Evolutionary conservation across 2,888 invertebrate genomes (phyloP).

Genomic region (Acronicta psi): DNA sequence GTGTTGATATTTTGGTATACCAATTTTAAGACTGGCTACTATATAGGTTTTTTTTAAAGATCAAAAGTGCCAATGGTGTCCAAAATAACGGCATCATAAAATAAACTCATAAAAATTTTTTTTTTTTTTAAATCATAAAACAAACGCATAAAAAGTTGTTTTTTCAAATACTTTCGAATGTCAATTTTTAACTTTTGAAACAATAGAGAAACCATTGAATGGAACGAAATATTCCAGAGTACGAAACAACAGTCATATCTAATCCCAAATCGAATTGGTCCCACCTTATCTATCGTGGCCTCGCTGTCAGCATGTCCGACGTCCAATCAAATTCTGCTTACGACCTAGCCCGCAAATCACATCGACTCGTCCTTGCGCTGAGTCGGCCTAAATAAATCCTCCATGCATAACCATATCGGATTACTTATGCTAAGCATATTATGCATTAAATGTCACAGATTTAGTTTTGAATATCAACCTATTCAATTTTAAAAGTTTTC

Average conservation of each 20-base stretch:
- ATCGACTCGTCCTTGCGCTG: slow-evolving; percentile 46
- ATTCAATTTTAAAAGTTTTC: no score
- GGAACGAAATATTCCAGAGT: not conserved
- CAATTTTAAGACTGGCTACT: no score
- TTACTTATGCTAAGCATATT: slow-evolving; percentile 32
- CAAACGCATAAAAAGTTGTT: no score
- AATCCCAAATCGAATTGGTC: slow-evolving; percentile 28
- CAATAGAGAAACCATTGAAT: not conserved
- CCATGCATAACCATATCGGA: slow-evolving; percentile 19
- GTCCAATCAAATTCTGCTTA: slow-evolving; percentile 58
- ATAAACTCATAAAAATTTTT: no score
- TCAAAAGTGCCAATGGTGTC: no score
- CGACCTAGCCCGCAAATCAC: slow-evolving; percentile 48
- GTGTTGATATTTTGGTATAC: no score
- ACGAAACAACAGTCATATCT: slow-evolving; percentile 10
- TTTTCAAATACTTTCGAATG: not conserved
- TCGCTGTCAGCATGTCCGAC: slow-evolving; percentile 47
- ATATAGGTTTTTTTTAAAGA: no score
- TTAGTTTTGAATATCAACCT: slow-evolving; percentile 15
- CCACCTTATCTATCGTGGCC: slow-evolving; percentile 30
- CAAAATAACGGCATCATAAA: no score
- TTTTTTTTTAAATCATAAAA: not conserved
- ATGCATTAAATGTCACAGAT: slow-evolving; percentile 27
- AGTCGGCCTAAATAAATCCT: slow-evolving; percentile 49
- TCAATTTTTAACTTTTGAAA: not conserved